Evolutionary conservation across 2,888 invertebrate species (phyloP).

Genomic region (Athalia circularis): DNA sequence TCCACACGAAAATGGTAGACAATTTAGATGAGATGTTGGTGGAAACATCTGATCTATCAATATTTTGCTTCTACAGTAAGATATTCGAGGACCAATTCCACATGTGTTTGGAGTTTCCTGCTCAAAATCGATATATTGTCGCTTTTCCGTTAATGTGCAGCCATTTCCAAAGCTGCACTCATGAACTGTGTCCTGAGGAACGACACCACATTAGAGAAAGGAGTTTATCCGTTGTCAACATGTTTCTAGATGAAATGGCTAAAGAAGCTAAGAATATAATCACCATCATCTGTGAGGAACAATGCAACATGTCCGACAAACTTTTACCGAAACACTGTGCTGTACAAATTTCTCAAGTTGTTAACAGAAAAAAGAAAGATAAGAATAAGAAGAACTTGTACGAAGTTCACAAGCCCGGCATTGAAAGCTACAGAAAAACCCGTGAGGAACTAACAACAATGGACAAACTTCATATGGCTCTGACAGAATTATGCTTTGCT

Average conservation of each 20-base stretch:
- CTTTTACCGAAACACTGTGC: conserved; percentile 97
- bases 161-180: conserved; percentile 98
- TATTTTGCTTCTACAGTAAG: conserved; percentile 98
- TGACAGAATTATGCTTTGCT: conserved; percentile 97
- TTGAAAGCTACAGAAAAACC: conserved; percentile 96
- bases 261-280: conserved; percentile 99
- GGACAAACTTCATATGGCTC: conserved; percentile 99
- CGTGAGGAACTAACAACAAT: conserved; percentile 97
- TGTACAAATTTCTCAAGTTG: conserved; percentile 89
- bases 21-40: conserved; percentile 96
- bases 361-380: conserved; percentile 94
- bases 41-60: conserved; percentile 97
- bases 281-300: conserved; percentile 98
- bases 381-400: conserved; percentile 91
- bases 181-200: conserved; percentile 99
- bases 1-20: conserved; percentile 99
- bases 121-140: conserved; percentile 97
- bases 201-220: conserved; percentile 96
- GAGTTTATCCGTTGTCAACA: conserved; percentile 96
- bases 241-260: conserved; percentile 99
- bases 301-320: conserved; percentile 97
- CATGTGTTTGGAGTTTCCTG: conserved; percentile 98
- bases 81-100: conserved; percentile 99
- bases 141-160: conserved; percentile 98
- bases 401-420: conserved; percentile 94